Percentiles rank a stretch among this genome's conserved stretches.
Evolutionary conservation across 2,888 invertebrate genomes (phyloP).

Genomic region (Muscina levida): DNA sequence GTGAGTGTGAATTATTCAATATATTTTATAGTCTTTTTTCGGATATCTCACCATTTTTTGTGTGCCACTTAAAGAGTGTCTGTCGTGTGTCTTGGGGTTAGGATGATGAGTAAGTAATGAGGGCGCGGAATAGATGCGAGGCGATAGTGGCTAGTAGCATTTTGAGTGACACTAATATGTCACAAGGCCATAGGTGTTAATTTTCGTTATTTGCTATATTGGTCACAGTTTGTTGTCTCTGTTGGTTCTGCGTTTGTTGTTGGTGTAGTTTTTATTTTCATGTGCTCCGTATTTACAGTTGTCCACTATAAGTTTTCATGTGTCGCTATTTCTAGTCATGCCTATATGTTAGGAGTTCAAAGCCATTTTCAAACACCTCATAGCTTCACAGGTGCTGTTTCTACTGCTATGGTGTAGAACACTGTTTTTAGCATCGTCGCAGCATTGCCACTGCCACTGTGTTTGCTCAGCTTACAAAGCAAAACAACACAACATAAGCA

Average conservation of each 20-base stretch:
- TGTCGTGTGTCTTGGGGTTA: constrained; percentile 8
- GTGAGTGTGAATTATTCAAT: constrained; percentile 8
- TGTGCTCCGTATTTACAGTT: not conserved
- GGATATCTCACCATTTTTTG: no score
- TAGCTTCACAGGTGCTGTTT: constrained; percentile 27
- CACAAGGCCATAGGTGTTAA: constrained; percentile 58
- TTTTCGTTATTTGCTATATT: constrained; percentile 35
- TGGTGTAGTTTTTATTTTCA: constrained; percentile 28
- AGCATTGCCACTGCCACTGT: not conserved
- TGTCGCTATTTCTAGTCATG: not conserved
- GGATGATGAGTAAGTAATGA: no score
- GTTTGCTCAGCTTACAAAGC: constrained; percentile 20
- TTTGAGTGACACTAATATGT: constrained; percentile 39
- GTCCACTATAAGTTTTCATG: not conserved
- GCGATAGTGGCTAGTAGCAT: not conserved
- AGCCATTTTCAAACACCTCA: constrained; percentile 6
- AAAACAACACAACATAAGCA: constrained; percentile 13
- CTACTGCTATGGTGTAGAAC: no score
- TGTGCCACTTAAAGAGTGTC: not conserved
- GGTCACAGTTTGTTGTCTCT: constrained; percentile 24
- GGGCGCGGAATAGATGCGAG: not conserved
- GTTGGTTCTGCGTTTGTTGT: no score
- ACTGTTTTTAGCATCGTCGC: no score
- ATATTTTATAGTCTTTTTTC: not conserved
- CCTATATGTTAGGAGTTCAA: constrained; percentile 20